Conservation (phyloP, 2,888 invertebrate species). For the Stenchaetothrips biformis region DNA sequence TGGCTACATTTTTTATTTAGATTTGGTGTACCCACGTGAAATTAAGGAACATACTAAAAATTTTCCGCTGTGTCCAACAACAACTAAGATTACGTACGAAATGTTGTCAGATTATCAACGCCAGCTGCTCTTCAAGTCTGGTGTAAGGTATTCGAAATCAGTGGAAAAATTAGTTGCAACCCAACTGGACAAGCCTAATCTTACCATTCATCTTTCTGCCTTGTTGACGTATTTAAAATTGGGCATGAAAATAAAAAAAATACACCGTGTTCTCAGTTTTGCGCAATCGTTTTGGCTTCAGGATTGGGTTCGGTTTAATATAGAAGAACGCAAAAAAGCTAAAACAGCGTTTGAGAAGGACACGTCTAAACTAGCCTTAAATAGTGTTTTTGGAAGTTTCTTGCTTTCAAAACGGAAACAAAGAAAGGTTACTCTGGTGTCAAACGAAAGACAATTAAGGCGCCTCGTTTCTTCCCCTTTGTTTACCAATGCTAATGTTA, state of each 20-base stretch:
- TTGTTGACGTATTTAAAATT: neutral
- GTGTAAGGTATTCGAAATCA: neutral
- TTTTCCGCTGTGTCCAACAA: neutral
- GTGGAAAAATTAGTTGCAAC: neutral
- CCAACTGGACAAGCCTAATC: neutral
- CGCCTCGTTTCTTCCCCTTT: neutral
- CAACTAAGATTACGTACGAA: neutral
- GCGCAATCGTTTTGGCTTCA: no score
- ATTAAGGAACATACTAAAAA: no score
- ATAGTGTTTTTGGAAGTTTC: neutral
- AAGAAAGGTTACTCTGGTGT: neutral
- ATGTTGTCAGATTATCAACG: neutral
- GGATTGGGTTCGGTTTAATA: neutral
- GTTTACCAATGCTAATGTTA: no score
- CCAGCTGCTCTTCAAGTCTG: neutral
- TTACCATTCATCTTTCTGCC: neutral
- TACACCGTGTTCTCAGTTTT: neutral
- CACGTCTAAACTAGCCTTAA: neutral
- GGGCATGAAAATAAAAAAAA: neutral
- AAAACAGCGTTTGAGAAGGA: neutral
- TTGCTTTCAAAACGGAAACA: neutral
- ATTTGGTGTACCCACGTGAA: neutral
- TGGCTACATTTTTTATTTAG: neutral
- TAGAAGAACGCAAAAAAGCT: neutral
- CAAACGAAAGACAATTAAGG: neutral